Evolutionary conservation across 2,113 vertebrate species (phyloP), one percentile per base, ranked within the genome.

Genomic region (Mirza zaza): DNA sequence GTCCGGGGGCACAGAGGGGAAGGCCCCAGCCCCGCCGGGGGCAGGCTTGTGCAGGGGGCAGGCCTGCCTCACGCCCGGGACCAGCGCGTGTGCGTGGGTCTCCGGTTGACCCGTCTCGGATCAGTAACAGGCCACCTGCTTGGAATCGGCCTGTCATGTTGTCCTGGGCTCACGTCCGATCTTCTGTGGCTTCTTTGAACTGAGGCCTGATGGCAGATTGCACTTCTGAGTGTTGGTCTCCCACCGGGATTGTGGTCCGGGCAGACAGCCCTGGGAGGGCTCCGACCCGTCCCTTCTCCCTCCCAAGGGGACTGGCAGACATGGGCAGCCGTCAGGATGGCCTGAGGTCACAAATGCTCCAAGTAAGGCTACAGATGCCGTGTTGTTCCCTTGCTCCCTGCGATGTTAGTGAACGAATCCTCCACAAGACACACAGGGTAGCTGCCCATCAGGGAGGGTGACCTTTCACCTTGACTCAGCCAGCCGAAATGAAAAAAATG

Each of bases 31-130:
- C 14, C 45, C 10, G 18, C 76, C 9, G 3, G 6, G 34, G 84
- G 42, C 9, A 27, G 2, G 8, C 2, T 8, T 1, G 0, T 52
- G 2, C 0, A 10, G 4, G 32, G 3, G 1, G 2, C 15, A 2
- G 20, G 8, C 18, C 61, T 25, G 42, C 21, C 63, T 29, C 36
- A 1, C 4, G 10, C 21, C 75, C 2, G 0, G 0, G 4, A 11
- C 8, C 32, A 27, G 18, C 52, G 17, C 25, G 3, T 34, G 6
- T 0, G 5, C 36, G 6, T 0, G 5, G 17, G 5, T 36, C 42
- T 88, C 76, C 2, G 4, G 6, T 15, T 21, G 36, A 34, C 23
- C 45, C 39, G 7, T 79, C 63, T 65, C n/a, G 11, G 34, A 29
- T 15, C 76, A 68, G 8, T 27, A 4, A 21, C 23, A 0, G 4